Conservation (phyloP, 2,888 invertebrate genomes). For the Apotomis turbidana region DNA sequence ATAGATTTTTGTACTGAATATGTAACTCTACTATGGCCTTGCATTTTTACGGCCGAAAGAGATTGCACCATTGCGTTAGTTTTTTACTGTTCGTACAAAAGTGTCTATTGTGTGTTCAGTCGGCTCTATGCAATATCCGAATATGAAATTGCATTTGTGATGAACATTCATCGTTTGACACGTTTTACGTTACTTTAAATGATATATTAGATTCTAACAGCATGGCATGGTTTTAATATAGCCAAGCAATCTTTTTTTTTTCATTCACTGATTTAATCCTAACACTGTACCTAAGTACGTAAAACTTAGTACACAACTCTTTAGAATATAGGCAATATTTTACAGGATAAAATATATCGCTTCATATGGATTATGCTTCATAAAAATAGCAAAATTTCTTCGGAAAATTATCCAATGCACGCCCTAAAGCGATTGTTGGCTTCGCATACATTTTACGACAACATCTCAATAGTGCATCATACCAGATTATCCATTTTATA, state of each 20-base stretch:
- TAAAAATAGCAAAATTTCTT: slow-evolving; percentile 4
- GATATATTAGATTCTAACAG: background rate
- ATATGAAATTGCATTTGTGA: slow-evolving; percentile 14
- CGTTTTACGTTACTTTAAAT: background rate
- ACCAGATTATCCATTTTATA: slow-evolving; percentile 68
- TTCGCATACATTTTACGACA: slow-evolving; percentile 62
- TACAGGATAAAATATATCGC: background rate
- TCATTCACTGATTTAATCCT: no score
- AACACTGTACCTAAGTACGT: no score
- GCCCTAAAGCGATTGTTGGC: slow-evolving; percentile 24
- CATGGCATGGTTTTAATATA: no score
- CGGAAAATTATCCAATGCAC: slow-evolving; percentile 15
- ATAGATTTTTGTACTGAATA: background rate
- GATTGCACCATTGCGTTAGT: slow-evolving; percentile 9
- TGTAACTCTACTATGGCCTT: slow-evolving; percentile 3
- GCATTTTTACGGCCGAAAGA: slow-evolving; percentile 4
- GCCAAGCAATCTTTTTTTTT: no score
- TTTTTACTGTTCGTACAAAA: slow-evolving; percentile 3
- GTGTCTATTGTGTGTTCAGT: slow-evolving; percentile 4
- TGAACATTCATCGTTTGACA: background rate
- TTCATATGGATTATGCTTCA: background rate
- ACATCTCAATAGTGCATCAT: slow-evolving; percentile 65
- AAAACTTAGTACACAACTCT: background rate
- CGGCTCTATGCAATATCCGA: background rate
- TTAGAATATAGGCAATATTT: background rate